Base-by-base conservation (phyloP, 2,888 invertebrate species). In the Coremacera marginata region DNA sequence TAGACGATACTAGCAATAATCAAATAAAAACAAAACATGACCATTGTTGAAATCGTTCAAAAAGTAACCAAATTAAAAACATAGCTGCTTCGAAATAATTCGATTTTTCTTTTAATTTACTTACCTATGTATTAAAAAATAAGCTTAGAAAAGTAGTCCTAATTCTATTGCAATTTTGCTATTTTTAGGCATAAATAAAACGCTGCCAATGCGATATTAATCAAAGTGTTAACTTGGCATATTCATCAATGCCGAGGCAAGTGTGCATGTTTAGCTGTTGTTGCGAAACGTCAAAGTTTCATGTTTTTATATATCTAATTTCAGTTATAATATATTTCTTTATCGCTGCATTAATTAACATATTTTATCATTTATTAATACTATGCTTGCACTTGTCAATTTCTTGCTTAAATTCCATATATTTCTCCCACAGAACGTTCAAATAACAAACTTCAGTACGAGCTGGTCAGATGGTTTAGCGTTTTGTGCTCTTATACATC, bases 401-500 rank as follows among this genome's bases (percentile, higher is more conserved):
- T 57, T 55, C 11, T 34, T n/a, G 37, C 14, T 31, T 77, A 68
- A 27, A 51, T 31, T 81, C 77, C 71, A 31, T 78, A 76, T 76
- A 80, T 77, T 55, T 80, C 71, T 80, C 91, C 22, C 22, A 27
- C 25, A 98, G 98, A 96, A 97, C 93, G 95, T 99, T 90, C 95
- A 96, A 92, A 94, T 99, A 92, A 96, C 96, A 89, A 99, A 99
- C 92, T 99, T 99, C 92, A 98, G 98, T 87, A 95, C 95, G 90
- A 96, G 96, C 91, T 99, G 99, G 99, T 95, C 96, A 91, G 96
- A 98, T 91, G 99, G 99, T 88, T 93, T 99, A 92, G 99, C 98
- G 84, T 99, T 99, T 93, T 99, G 98, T 91, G 99, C 99, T 87
- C 93, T 99, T 86, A 94, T 99, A 88, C 99, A 99, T 91, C 98